phyloP scores from a whole-genome alignment of 23 tunicate species.

The Pegea sp. region DNA sequence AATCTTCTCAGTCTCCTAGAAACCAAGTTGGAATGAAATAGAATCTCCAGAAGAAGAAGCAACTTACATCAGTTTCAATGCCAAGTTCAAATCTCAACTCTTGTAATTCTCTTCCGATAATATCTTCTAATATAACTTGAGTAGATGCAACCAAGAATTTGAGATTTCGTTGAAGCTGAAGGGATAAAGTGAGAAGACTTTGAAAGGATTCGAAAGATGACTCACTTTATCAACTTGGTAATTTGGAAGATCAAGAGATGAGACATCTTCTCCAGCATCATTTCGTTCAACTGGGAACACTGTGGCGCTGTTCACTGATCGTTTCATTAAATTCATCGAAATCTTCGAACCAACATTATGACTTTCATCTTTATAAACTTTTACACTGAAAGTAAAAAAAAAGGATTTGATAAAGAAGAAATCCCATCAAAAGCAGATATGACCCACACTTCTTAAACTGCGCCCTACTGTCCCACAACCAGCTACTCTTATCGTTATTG shows the following conservation, averaged over 20 bases:
- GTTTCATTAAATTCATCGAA: conserved; percentile 42
- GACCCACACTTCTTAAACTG: no score
- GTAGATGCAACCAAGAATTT: conserved; percentile 14
- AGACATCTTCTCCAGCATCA: not conserved
- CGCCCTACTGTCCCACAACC: no score
- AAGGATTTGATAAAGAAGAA: no score
- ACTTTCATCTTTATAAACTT: conserved; percentile 9
- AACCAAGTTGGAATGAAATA: not conserved
- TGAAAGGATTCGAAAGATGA: no score
- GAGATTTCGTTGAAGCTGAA: conserved; percentile 7
- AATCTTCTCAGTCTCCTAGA: no score
- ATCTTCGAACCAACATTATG: conserved; percentile 17
- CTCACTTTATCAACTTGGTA: conserved; percentile 2
- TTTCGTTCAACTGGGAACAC: conserved; percentile 4
- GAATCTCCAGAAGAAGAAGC: not conserved
- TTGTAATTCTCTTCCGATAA: conserved; percentile 22
- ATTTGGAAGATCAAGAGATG: not conserved
- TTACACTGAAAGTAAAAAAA: conserved; percentile 19
- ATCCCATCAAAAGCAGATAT: no score
- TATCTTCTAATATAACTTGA: conserved; percentile 6
- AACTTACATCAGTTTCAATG: conserved; percentile 34
- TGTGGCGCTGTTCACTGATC: conserved; percentile 2
- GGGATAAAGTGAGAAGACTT: not conserved
- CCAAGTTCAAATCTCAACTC: conserved; percentile 37
- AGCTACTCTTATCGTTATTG: no score